Conservation (phyloP, 2,113 vertebrate species). For the Lepus europaeus region DNA sequence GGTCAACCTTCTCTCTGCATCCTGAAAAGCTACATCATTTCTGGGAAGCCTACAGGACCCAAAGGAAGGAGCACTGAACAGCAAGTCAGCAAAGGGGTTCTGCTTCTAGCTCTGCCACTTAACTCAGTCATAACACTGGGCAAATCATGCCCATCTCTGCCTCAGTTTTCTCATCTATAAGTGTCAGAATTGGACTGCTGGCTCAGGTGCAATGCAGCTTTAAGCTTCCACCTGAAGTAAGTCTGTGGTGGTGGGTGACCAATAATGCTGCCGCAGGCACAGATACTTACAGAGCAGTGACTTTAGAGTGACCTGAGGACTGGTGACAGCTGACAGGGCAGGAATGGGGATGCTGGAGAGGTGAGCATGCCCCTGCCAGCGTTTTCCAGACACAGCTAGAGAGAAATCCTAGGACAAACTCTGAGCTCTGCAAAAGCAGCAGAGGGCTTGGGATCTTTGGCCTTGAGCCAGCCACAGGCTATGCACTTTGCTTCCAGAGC, state of each 20-base stretch:
- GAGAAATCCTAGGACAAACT: neutral
- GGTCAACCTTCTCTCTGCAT: neutral
- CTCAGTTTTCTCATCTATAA: neutral
- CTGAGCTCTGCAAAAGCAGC: neutral
- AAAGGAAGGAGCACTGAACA: neutral
- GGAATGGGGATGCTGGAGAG: constrained; percentile 58
- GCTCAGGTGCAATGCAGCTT: neutral
- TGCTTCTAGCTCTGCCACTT: neutral
- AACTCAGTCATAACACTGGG: neutral
- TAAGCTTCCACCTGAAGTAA: neutral
- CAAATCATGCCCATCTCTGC: neutral
- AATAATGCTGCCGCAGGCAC: neutral
- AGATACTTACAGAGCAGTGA: constrained; percentile 75
- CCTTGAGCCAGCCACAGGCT: neutral
- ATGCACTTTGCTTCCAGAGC: neutral
- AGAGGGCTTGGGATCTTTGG: neutral
- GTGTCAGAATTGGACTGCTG: neutral
- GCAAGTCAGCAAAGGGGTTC: neutral
- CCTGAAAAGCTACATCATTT: neutral
- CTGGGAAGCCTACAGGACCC: neutral
- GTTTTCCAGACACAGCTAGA: neutral
- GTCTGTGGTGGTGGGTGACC: neutral
- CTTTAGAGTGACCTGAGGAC: constrained; percentile 57
- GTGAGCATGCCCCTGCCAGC: constrained; percentile 58
- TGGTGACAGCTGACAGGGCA: constrained; percentile 50